phyloP scores from a whole-genome alignment of 2,797 vertebrate genomes.

The Myotis vivesi region DNA sequence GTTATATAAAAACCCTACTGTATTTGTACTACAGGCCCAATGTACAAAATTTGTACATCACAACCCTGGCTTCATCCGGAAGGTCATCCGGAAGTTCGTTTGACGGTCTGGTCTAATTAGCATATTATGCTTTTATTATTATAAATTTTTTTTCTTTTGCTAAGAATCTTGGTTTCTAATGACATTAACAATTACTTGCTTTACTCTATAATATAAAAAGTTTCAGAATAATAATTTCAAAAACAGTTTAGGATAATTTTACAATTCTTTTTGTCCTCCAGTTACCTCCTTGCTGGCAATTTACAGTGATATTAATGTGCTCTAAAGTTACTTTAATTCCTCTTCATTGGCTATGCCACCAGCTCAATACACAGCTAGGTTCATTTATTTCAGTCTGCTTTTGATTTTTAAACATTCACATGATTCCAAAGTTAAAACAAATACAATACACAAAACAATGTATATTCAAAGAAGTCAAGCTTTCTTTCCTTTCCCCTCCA shows the following conservation, averaged over 20 bases:
- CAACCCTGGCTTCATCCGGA: no score
- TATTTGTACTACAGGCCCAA: background rate
- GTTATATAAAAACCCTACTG: background rate
- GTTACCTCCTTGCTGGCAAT: constrained; percentile 30
- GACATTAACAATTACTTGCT: background rate
- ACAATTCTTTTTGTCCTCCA: constrained; percentile 31
- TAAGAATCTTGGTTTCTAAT: constrained; percentile 40
- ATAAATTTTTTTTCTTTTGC: background rate
- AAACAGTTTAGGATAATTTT: constrained; percentile 49
- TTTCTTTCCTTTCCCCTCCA: constrained; percentile 14
- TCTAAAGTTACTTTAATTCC: constrained; percentile 34
- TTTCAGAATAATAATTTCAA: constrained; percentile 55
- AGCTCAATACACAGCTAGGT: constrained; percentile 28
- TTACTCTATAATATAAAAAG: constrained; percentile 17
- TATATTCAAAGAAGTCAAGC: constrained; percentile 17
- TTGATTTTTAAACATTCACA: constrained; percentile 63
- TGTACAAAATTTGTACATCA: no score
- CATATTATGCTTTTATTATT: no score
- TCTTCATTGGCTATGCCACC: constrained; percentile 13
- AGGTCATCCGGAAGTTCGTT: no score
- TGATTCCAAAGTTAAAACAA: constrained; percentile 56
- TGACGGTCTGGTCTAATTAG: no score
- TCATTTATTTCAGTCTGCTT: constrained; percentile 58
- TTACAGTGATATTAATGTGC: constrained; percentile 21
- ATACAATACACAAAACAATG: constrained; percentile 34